These are phyloP conservation scores for Girardinus metallicus DNA, from an alignment of 2,797 vertebrate species.

Conservation along the genomic window DNA sequence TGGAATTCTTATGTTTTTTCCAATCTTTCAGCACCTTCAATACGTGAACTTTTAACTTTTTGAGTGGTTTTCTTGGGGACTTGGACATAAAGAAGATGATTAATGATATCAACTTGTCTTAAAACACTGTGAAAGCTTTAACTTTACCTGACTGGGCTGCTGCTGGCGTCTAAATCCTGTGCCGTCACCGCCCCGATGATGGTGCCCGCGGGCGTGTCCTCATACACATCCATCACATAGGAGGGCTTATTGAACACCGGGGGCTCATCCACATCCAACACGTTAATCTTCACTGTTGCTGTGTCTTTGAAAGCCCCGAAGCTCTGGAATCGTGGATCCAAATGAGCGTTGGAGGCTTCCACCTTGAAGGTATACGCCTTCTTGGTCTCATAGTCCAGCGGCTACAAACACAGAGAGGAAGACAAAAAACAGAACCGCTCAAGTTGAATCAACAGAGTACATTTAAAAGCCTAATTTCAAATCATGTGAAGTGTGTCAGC, in stretches of 20 bases:
- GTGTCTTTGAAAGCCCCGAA: constrained; percentile 97
- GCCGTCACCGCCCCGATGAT: constrained; percentile 97
- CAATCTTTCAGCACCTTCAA: neutral
- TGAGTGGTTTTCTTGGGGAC: neutral
- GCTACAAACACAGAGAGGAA: constrained; percentile 69
- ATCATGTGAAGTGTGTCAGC: neutral
- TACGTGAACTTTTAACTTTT: neutral
- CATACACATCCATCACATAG: constrained; percentile 97
- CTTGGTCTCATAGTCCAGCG: constrained; percentile 95
- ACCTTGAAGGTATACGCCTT: constrained; percentile 98
- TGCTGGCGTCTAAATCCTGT: constrained; percentile 93
- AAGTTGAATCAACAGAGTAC: neutral
- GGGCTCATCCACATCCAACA: constrained; percentile 95
- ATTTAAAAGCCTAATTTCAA: constrained; percentile 9
- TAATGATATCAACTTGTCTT: neutral
- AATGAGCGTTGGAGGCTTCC: constrained; percentile 91
- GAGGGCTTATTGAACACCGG: constrained; percentile 92
- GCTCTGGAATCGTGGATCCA: constrained; percentile 92
- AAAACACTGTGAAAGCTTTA: constrained; percentile 13
- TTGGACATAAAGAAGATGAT: constrained; percentile 7
- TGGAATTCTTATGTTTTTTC: neutral
- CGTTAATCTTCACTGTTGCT: constrained; percentile 95
- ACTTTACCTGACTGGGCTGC: constrained; percentile 90
- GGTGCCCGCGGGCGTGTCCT: constrained; percentile 92
- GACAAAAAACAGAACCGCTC: neutral